Evolutionary conservation across 2,797 vertebrate genomes (phyloP), one percentile per base, ranked within the genome.

Genomic region (Apogon hyalosoma): DNA sequence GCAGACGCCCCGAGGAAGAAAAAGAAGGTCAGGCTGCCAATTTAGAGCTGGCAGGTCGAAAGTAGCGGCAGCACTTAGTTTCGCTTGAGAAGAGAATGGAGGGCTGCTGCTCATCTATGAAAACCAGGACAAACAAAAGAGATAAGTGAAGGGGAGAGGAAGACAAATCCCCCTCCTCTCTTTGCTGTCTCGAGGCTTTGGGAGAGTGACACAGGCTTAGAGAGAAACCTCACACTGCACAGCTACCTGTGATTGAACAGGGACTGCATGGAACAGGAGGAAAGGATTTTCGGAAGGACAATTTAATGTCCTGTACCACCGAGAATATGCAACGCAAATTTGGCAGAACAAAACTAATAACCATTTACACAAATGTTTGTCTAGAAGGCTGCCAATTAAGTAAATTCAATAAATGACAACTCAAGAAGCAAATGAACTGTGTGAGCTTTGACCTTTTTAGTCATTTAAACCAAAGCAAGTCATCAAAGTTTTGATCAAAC

Each of bases 11-110:
- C 69, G 43, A 89, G 88, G 83, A 92, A 92, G 87, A 88, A 87
- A 91, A 87, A 90, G 90, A 92, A 92, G 90, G 91, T 92, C 90
- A 92, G 86, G 88, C 87, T 89, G 91, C 89, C 91, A 93, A 92
- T 92, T 93, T 92, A 84, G 88, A 88, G 90, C 88, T 90, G 87
- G 88, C 89, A 90, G 91, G 90, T 89, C 68, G 80, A 86, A 81
- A 89, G 87, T 71, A 88, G 89, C 68, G 63, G 84, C 87, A 76
- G 88, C 90, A 89, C 85, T 92, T 91, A 91, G 91, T 90, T 90
- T 90, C 85, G 82, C 89, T 87, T 86, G 75, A 86, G 79, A 75
- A 83, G 87, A 87, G 79, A 86, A 85, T 45, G 77, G 76, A 87
- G 88, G 78, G 86, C 54, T 83, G 70, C 71, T 86, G 88, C 84